Evolutionary conservation across 2,797 vertebrate species (phyloP).

Genomic region (Taenioides sp.): DNA sequence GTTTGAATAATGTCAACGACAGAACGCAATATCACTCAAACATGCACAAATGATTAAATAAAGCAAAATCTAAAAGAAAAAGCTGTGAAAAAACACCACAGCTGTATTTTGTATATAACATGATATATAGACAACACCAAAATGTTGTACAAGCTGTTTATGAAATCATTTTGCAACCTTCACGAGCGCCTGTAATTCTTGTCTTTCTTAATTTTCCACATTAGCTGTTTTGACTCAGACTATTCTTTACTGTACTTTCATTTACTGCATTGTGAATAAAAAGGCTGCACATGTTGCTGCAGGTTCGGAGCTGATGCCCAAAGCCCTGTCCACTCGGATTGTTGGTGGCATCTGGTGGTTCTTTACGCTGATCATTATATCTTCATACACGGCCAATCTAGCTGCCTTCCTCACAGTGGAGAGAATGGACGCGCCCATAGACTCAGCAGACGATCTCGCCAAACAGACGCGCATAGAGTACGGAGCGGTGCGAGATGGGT

Average conservation of each 20-base stretch:
- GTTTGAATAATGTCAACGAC: too few species aligned
- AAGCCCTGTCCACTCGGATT: conserved; percentile 96
- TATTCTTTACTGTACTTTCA: not conserved
- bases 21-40: too few species aligned
- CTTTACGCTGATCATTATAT: conserved; percentile 98
- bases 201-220: not conserved
- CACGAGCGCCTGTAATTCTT: not conserved
- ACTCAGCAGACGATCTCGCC: conserved; percentile 94
- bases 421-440: conserved; percentile 96
- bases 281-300: conserved; percentile 37
- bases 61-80: too few species aligned
- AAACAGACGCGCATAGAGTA: conserved; percentile 98
- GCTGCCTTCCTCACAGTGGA: conserved; percentile 98
- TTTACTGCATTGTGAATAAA: not conserved
- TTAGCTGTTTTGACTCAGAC: not conserved
- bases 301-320: conserved; percentile 99
- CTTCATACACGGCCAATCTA: conserved; percentile 98
- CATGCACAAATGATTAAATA: too few species aligned
- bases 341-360: conserved; percentile 99
- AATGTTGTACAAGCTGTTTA: too few species aligned
- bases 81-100: too few species aligned
- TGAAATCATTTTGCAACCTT: too few species aligned
- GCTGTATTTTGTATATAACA: too few species aligned
- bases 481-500: conserved; percentile 92
- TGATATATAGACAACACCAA: too few species aligned